These are phyloP conservation scores for Nemapogon koenigi DNA, from an alignment of 2,888 invertebrate genomes.

Conservation along the genomic window DNA sequence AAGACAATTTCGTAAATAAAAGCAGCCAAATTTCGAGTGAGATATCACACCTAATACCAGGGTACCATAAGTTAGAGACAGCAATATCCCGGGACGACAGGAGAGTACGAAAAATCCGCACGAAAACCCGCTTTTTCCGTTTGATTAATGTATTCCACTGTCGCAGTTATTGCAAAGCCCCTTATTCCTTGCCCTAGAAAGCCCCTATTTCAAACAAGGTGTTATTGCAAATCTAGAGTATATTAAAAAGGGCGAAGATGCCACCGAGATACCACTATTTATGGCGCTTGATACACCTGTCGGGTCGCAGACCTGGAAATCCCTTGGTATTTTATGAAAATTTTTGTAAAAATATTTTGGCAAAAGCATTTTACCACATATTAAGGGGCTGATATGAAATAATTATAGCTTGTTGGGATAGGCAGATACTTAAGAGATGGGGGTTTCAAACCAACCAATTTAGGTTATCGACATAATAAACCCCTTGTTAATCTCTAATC, in stretches of 20 bases:
- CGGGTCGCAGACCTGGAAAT: not conserved
- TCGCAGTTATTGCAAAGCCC: slow-evolving; percentile 48
- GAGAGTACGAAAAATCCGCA: slow-evolving; percentile 30
- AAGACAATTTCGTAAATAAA: slow-evolving; percentile 2
- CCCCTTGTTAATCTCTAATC: too few species aligned
- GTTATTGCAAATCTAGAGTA: slow-evolving; percentile 60
- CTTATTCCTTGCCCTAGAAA: slow-evolving; percentile 31
- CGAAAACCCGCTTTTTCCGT: slow-evolving; percentile 25
- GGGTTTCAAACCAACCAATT: too few species aligned
- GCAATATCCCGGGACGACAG: slow-evolving; percentile 37
- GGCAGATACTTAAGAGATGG: too few species aligned
- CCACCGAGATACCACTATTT: slow-evolving; percentile 31
- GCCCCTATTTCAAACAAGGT: slow-evolving; percentile 39
- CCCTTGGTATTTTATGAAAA: not conserved
- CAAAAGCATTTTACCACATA: too few species aligned
- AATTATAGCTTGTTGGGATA: too few species aligned
- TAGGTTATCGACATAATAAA: too few species aligned
- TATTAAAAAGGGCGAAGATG: slow-evolving; percentile 46
- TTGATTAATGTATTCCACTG: slow-evolving; percentile 60
- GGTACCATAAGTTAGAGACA: slow-evolving; percentile 42
- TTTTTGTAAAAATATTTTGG: too few species aligned
- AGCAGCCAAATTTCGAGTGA: slow-evolving; percentile 10
- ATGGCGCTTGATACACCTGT: slow-evolving; percentile 43
- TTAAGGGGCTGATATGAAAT: too few species aligned
- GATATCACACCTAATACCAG: slow-evolving; percentile 32